These are phyloP conservation scores for Brevipalpus yothersi DNA, from an alignment of 1,140 invertebrate genomes.

Conservation along the genomic window DNA sequence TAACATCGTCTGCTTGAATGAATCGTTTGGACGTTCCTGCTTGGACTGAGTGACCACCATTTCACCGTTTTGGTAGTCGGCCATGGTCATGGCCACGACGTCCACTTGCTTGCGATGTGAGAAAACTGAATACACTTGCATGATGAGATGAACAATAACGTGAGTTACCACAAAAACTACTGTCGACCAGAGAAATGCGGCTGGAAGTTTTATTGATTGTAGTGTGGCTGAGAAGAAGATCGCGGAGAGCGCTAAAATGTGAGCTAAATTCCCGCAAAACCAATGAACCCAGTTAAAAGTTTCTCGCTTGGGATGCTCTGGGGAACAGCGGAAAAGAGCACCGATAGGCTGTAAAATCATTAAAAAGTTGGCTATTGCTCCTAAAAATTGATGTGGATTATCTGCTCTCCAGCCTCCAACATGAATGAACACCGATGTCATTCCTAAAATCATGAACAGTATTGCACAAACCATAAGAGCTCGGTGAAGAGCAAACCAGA, in stretches of 20 bases:
- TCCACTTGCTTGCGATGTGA: background rate
- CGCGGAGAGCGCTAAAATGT: conserved; percentile 56
- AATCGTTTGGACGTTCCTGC: too few species aligned
- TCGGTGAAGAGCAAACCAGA: conserved; percentile 75
- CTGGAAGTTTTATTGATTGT: conserved; percentile 52
- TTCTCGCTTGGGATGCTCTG: conserved; percentile 45
- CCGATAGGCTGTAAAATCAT: conserved; percentile 43
- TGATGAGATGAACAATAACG: conserved; percentile 58
- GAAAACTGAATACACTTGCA: conserved; percentile 19
- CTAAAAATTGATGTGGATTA: conserved; percentile 18
- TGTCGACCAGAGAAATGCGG: conserved; percentile 61
- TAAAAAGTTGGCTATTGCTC: conserved; percentile 40
- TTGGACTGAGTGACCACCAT: too few species aligned
- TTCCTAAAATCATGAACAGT: conserved; percentile 42
- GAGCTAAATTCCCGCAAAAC: conserved; percentile 69
- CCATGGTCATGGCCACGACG: too few species aligned
- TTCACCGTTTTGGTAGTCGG: too few species aligned
- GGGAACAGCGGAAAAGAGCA: conserved; percentile 60
- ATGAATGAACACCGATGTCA: conserved; percentile 60
- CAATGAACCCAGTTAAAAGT: conserved; percentile 90
- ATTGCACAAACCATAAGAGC: conserved; percentile 58
- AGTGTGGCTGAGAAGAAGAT: conserved; percentile 69
- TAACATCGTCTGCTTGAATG: background rate
- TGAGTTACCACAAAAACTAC: conserved; percentile 69
- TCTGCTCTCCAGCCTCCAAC: conserved; percentile 40